Evolutionary conservation across 2,888 invertebrate genomes (phyloP).

Genomic region (Cheilosia pagana): DNA sequence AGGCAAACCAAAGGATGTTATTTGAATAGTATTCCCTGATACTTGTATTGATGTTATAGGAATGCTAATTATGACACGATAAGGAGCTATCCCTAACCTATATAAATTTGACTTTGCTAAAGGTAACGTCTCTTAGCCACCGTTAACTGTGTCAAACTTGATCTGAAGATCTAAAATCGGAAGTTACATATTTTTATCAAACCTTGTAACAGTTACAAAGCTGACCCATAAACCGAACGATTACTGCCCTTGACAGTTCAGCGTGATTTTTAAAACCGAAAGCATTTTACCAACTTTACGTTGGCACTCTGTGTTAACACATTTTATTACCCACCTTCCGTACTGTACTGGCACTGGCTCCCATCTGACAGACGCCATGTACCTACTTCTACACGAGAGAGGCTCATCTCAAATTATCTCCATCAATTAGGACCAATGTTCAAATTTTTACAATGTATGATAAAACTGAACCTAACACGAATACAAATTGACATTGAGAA

Average conservation of each 20-base stretch:
- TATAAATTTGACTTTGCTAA: too few species aligned
- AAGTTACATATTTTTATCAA: too few species aligned
- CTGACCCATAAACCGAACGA: not conserved
- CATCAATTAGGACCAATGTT: slow-evolving; percentile 49
- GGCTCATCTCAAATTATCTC: slow-evolving; percentile 25
- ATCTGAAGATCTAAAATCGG: too few species aligned
- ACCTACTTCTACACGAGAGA: not conserved
- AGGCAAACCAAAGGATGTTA: too few species aligned
- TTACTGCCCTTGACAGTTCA: not conserved
- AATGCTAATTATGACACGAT: too few species aligned
- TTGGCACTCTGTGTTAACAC: slow-evolving; percentile 22
- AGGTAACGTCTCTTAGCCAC: too few species aligned
- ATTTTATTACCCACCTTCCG: not conserved
- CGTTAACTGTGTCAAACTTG: too few species aligned
- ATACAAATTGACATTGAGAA: slow-evolving; percentile 28
- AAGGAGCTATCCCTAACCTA: too few species aligned
- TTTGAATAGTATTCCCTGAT: too few species aligned
- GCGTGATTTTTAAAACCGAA: slow-evolving; percentile 24
- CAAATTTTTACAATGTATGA: slow-evolving; percentile 25
- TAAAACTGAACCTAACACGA: slow-evolving; percentile 15
- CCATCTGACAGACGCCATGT: not conserved
- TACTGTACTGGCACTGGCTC: not conserved
- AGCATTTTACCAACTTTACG: slow-evolving; percentile 12
- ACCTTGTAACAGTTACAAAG: not conserved
- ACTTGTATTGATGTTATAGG: too few species aligned